Evolutionary conservation across 2,797 vertebrate species (phyloP).

Genomic region (Serranus cabrilla): DNA sequence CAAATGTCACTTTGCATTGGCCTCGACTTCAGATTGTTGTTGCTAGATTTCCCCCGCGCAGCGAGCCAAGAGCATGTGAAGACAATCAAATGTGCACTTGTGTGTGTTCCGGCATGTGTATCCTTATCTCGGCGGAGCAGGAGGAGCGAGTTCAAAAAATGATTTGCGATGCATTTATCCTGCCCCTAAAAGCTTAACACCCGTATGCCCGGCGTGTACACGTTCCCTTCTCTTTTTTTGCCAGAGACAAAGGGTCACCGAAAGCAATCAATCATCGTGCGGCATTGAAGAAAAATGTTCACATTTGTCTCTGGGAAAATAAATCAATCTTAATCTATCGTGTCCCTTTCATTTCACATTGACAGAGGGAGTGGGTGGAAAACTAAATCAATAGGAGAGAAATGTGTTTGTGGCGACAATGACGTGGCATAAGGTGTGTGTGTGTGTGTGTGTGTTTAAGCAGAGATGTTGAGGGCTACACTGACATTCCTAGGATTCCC

Average conservation of each 20-base stretch:
- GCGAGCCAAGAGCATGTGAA: constrained; percentile 16
- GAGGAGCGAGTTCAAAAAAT: constrained; percentile 56
- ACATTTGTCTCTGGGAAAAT: constrained; percentile 37
- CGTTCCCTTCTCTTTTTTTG: constrained; percentile 21
- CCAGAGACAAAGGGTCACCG: constrained; percentile 57
- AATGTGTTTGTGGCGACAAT: constrained; percentile 37
- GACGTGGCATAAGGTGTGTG: constrained; percentile 54
- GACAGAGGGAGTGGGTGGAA: constrained; percentile 43
- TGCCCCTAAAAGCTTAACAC: constrained; percentile 45
- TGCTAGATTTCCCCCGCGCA: constrained; percentile 2
- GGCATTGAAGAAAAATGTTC: constrained; percentile 44
- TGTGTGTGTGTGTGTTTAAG: constrained; percentile 26
- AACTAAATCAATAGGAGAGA: constrained; percentile 54
- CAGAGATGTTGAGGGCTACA: background rate
- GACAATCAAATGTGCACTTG: constrained; percentile 32
- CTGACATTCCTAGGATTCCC: constrained; percentile 72
- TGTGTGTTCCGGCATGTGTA: constrained; percentile 14
- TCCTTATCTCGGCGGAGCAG: constrained; percentile 66
- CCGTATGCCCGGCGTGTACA: background rate
- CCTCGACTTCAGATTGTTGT: constrained; percentile 29
- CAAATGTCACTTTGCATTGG: constrained; percentile 40
- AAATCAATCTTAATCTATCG: constrained; percentile 67
- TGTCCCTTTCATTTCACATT: constrained; percentile 53
- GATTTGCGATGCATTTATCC: constrained; percentile 54
- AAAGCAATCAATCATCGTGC: constrained; percentile 52